Evolutionary conservation across 2,888 invertebrate genomes (phyloP).

Genomic region (Kuschelorhynchus macadamiae): DNA sequence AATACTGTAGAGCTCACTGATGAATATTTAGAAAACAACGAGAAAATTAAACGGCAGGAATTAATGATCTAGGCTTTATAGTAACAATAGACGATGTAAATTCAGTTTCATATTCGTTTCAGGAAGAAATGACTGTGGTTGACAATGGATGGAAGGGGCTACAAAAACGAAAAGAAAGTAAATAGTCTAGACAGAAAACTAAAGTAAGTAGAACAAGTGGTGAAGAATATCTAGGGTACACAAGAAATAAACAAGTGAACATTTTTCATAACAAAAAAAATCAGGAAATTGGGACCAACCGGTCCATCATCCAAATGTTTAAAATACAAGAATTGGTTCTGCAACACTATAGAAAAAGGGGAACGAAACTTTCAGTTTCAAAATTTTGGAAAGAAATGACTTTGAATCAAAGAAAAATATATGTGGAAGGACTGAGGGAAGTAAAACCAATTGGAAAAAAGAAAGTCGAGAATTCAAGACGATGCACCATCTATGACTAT

Average conservation of each 20-base stretch:
- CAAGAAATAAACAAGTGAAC: constrained; percentile 14
- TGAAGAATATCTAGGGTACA: constrained; percentile 25
- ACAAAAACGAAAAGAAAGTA: background rate
- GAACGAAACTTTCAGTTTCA: background rate
- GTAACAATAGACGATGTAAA: too few species aligned
- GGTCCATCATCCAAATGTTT: constrained; percentile 13
- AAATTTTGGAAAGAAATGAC: background rate
- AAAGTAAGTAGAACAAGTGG: constrained; percentile 9
- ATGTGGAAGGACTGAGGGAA: background rate
- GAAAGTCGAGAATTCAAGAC: background rate
- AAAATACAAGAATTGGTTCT: constrained; percentile 20
- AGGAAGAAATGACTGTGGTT: too few species aligned
- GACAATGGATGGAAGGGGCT: too few species aligned
- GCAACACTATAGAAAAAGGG: constrained; percentile 5
- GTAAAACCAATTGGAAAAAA: constrained; percentile 2
- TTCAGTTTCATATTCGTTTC: too few species aligned
- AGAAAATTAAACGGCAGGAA: too few species aligned
- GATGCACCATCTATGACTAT: background rate
- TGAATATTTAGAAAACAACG: too few species aligned
- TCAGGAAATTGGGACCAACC: background rate
- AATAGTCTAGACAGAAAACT: constrained; percentile 13
- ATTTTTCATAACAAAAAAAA: constrained; percentile 17
- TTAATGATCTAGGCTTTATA: too few species aligned
- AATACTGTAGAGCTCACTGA: too few species aligned
- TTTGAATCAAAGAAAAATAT: constrained; percentile 16